phyloP scores from a whole-genome alignment of 1,140 invertebrate genomes.

The Leptonema lineaticorne region DNA sequence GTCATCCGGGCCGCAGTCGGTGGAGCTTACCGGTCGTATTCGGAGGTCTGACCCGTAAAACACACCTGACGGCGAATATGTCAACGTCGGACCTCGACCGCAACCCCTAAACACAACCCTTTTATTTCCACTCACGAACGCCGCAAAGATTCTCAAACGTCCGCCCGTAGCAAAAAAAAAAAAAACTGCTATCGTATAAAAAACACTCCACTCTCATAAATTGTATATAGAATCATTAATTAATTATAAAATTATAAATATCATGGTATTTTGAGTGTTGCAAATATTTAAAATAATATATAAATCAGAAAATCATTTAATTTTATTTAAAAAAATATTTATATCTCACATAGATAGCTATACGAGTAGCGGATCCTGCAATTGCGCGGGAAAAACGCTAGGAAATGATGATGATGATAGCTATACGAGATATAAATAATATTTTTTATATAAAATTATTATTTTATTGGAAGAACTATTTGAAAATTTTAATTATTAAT shows the following conservation, averaged over 20 bases:
- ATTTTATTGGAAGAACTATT: no score
- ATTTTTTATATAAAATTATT: no score
- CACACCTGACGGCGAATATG: constrained; percentile 42
- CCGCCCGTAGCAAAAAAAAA: neutral
- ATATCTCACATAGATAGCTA: no score
- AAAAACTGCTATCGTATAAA: neutral
- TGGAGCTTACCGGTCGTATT: neutral
- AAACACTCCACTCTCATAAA: neutral
- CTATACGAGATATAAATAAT: no score
- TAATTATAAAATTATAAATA: neutral
- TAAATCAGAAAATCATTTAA: no score
- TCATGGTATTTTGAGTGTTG: neutral
- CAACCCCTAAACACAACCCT: constrained; percentile 25
- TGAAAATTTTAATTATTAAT: no score
- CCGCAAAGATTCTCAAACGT: neutral
- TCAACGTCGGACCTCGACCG: constrained; percentile 35
- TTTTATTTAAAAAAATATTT: no score
- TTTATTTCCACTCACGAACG: constrained; percentile 27
- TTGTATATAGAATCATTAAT: neutral
- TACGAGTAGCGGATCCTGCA: no score
- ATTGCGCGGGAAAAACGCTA: no score
- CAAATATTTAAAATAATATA: neutral
- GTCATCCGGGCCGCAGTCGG: neutral
- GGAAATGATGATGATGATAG: no score
- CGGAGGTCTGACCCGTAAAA: constrained; percentile 28